Evolutionary conservation across 2,113 vertebrate genomes (phyloP), one percentile per base, ranked within the genome.

Genomic region (Aptenodytes forsteri): DNA sequence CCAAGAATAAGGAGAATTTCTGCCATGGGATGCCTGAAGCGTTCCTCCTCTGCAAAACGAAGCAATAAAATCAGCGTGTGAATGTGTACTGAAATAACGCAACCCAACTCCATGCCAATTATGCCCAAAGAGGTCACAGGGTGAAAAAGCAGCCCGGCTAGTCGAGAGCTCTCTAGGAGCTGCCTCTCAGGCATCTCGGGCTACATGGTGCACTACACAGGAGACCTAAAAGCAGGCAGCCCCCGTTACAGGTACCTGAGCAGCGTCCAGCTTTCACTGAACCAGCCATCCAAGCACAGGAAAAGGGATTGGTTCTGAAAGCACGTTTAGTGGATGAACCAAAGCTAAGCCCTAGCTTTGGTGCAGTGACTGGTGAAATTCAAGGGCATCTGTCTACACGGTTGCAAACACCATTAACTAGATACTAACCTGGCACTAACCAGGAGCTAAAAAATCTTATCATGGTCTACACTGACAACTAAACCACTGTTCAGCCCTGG

Each of bases 1-100:
- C 90, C 95, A 96, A 91, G 84, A 93, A 84, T 20, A 95, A 83
- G n/a, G 52, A 36, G 77, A 64, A 84, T 82, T 95, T 95, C 91
- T 82, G 80, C 92, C 64, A 56, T 0, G 0, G 76, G 55, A 75
- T 71, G 80, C 77, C 83, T 65, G 56, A 34, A 89, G 86, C 4
- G 6, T 44, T 93, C 38, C 92, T 75, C 52, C 49, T 70, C 81
- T 64, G 42, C 66, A 92, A 83, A 92, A 55, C 0, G 19, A 89
- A 29, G 86, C 72, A 61, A 64, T 79, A 71, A 91, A 89, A 89
- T 64, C 91, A 72, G 52, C 3, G 0, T 30, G 56, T 9, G 76
- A 80, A 58, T 0, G 3, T 9, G 26, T 3, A 75, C n/a, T 56
- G 36, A 89, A 84, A 34, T 12, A 58, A 71, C 1, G 1, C 38